These are phyloP conservation scores for Anniella stebbinsi DNA, from an alignment of 2,797 vertebrate genomes.

Conservation along the genomic window DNA sequence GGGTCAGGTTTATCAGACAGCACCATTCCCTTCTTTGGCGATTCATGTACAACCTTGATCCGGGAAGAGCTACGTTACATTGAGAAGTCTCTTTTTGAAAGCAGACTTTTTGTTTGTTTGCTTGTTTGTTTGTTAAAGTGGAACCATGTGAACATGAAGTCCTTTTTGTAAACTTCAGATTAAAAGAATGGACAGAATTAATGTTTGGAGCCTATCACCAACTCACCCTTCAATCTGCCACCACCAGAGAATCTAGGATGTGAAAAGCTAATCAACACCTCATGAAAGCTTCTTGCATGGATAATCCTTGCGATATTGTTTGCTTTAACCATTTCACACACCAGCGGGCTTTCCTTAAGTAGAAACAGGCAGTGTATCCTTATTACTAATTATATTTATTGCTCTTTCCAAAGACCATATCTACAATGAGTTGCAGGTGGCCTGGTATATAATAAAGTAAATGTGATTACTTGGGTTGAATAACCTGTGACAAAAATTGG, in stretches of 20 bases:
- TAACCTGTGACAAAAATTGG: conserved; percentile 24
- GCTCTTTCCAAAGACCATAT: conserved; percentile 32
- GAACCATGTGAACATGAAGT: conserved; percentile 33
- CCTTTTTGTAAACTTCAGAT: conserved; percentile 26
- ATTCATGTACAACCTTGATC: neutral
- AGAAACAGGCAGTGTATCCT: conserved; percentile 44
- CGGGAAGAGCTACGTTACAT: neutral
- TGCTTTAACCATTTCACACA: conserved; percentile 39
- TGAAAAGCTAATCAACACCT: conserved; percentile 41
- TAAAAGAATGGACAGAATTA: conserved; percentile 35
- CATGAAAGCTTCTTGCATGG: conserved; percentile 44
- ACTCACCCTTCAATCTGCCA: conserved; percentile 10
- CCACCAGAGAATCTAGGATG: conserved; percentile 23
- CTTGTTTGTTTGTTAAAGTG: conserved; percentile 23
- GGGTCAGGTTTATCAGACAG: neutral
- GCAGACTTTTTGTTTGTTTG: neutral
- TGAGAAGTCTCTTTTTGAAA: neutral
- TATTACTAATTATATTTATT: conserved; percentile 13
- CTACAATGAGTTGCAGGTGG: conserved; percentile 12
- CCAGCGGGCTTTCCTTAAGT: conserved; percentile 55
- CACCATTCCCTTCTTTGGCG: neutral
- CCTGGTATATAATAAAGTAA: conserved; percentile 29
- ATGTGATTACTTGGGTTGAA: conserved; percentile 38
- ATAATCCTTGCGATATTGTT: conserved; percentile 58
- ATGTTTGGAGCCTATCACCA: neutral